phyloP scores from a whole-genome alignment of 1,140 invertebrate genomes.

The Drosophila paulistorum region DNA sequence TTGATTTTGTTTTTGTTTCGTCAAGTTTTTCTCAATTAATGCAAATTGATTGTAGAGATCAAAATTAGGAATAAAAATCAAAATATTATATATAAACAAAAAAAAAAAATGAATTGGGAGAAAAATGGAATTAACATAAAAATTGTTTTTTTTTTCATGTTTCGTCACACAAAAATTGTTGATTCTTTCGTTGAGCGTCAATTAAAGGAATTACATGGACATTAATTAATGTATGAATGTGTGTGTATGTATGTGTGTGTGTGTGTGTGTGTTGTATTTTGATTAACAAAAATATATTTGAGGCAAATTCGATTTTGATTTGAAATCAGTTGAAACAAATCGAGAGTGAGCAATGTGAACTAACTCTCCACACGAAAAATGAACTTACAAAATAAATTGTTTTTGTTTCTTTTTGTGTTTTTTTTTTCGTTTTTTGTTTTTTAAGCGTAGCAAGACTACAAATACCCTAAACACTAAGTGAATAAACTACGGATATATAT shows the following conservation, averaged over 20 bases:
- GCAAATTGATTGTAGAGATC: slow-evolving; percentile 48
- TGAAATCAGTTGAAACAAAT: slow-evolving; percentile 33
- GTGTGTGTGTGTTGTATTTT: neutral
- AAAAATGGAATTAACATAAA: neutral
- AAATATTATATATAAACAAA: slow-evolving; percentile 17
- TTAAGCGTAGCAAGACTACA: slow-evolving; percentile 60
- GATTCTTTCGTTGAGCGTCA: slow-evolving; percentile 6
- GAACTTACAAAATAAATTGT: slow-evolving; percentile 35
- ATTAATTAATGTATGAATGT: neutral
- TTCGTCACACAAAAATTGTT: neutral
- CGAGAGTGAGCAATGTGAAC: neutral
- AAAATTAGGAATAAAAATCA: slow-evolving; percentile 41
- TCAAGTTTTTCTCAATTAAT: slow-evolving; percentile 10
- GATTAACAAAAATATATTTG: slow-evolving; percentile 2
- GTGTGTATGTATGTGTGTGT: too few relatives aligned
- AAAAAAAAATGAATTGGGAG: neutral
- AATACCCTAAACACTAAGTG: slow-evolving; percentile 60
- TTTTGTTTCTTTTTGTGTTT: too few relatives aligned
- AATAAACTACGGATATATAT: slow-evolving; percentile 24
- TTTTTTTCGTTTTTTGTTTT: neutral
- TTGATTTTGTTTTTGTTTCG: slow-evolving; percentile 6
- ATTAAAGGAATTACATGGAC: neutral
- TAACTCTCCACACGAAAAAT: slow-evolving; percentile 50
- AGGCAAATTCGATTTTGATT: slow-evolving; percentile 22
- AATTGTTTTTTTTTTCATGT: neutral